phyloP scores from a whole-genome alignment of 2,888 invertebrate genomes.

The Parnassius mnemosyne region DNA sequence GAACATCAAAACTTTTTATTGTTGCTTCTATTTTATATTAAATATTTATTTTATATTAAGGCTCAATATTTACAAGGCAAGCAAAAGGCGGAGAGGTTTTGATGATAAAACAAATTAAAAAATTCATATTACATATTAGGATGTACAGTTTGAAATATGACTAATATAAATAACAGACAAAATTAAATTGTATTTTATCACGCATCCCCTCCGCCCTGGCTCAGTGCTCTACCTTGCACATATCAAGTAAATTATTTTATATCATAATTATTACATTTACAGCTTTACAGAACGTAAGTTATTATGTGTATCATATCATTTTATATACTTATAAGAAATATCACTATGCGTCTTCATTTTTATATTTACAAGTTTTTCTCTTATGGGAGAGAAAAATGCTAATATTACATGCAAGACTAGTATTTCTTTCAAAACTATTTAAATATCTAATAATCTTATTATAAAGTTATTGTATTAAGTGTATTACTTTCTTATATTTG shows the following conservation, averaged over 20 bases:
- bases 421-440: no score
- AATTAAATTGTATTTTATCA: not conserved
- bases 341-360: conserved; percentile 64
- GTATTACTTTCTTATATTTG: conserved; percentile 41
- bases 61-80: conserved; percentile 13
- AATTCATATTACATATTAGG: not conserved
- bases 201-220: conserved; percentile 61
- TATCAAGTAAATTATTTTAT: conserved; percentile 27
- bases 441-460: not conserved
- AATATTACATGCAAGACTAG: no score
- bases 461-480: conserved; percentile 16
- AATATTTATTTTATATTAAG: not conserved
- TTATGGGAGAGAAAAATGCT: no score
- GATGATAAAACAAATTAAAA: conserved; percentile 6
- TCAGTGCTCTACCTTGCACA: conserved; percentile 56
- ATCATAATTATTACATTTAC: not conserved
- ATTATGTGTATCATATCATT: conserved; percentile 30
- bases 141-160: no score
- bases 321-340: conserved; percentile 59
- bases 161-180: no score
- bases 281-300: conserved; percentile 38
- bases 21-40: not conserved
- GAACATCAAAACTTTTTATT: conserved; percentile 18
- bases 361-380: conserved; percentile 40
- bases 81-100: conserved; percentile 22